phyloP scores from a whole-genome alignment of 2,797 vertebrate genomes.

The Acrocephalus scirpaceus region DNA sequence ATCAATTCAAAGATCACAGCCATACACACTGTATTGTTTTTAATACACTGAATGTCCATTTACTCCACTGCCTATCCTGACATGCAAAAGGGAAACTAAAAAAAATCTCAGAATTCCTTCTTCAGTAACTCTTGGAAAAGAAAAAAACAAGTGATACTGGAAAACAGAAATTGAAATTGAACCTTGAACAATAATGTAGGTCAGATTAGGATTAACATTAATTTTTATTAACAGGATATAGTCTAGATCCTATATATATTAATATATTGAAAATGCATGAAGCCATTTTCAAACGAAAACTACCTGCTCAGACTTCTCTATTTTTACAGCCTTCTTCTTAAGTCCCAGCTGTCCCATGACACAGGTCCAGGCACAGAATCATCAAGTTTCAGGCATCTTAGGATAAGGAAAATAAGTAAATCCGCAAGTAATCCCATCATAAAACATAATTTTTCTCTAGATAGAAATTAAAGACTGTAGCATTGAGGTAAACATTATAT shows the following conservation, averaged over 20 bases:
- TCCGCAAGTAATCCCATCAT: background rate
- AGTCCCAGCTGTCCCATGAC: background rate
- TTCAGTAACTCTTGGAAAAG: background rate
- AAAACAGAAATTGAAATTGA: background rate
- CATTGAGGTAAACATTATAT: background rate
- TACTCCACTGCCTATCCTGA: background rate
- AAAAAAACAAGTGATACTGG: background rate
- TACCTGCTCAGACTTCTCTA: background rate
- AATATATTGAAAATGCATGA: background rate
- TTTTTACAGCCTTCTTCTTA: background rate
- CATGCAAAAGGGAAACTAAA: background rate
- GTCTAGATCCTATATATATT: background rate
- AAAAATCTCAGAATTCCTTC: rapidly evolving
- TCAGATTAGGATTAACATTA: background rate
- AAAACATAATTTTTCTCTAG: background rate
- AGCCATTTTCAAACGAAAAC: background rate
- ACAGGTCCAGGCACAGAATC: background rate
- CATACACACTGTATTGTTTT: background rate
- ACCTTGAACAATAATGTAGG: background rate
- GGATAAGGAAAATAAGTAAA: background rate
- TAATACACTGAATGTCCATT: background rate
- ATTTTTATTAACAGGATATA: background rate
- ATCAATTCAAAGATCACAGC: background rate
- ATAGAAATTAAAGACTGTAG: background rate
- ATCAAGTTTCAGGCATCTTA: background rate